phyloP scores from a whole-genome alignment of 2,113 vertebrate genomes.

The Etia nguti region DNA sequence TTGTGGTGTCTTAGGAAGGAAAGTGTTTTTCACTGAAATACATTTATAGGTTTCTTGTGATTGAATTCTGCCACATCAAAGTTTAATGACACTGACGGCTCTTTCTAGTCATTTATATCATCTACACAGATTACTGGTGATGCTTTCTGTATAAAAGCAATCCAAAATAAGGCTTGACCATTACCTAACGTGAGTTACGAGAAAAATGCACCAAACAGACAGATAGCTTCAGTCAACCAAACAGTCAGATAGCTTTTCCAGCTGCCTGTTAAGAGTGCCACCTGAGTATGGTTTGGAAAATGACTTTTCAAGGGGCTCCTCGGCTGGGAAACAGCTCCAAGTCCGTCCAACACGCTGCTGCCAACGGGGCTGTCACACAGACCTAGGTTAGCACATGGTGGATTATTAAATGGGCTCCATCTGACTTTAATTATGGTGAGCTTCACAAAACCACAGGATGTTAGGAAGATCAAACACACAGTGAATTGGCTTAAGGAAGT shows the following conservation, averaged over 20 bases:
- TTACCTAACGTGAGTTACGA: constrained; percentile 18
- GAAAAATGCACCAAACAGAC: constrained; percentile 8
- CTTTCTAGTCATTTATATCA: neutral
- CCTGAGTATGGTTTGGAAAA: constrained; percentile 52
- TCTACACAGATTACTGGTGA: neutral
- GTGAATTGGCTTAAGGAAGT: neutral
- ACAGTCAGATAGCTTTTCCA: constrained; percentile 44
- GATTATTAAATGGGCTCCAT: constrained; percentile 18
- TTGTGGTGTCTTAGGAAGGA: neutral
- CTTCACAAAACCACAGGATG: constrained; percentile 28
- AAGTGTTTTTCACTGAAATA: neutral
- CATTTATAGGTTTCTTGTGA: neutral
- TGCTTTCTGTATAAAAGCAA: neutral
- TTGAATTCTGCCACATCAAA: neutral
- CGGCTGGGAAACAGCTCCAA: constrained; percentile 34
- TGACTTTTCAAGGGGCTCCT: constrained; percentile 1
- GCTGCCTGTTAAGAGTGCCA: constrained; percentile 46
- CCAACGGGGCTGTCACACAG: constrained; percentile 34
- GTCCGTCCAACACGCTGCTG: neutral
- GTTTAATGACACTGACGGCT: neutral
- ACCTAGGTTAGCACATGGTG: constrained; percentile 5
- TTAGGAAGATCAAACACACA: constrained; percentile 8
- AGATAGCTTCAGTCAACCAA: neutral
- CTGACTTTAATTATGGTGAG: constrained; percentile 36
- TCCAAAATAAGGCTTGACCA: neutral